Base-by-base conservation (phyloP, 2,113 vertebrate genomes). In the Psilopogon haemacephalus region DNA sequence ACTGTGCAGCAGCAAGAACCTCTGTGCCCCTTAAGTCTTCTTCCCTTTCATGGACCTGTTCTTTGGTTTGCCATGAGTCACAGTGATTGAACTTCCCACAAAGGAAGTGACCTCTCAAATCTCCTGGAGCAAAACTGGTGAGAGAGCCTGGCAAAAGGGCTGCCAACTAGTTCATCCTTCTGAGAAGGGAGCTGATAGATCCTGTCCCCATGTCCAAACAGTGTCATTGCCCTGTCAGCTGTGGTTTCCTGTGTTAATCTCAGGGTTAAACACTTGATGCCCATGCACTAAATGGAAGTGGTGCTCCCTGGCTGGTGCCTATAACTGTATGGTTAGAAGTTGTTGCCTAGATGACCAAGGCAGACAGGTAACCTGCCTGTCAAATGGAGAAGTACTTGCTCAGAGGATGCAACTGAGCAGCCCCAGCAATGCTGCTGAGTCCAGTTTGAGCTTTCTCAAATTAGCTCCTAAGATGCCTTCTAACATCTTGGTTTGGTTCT, bases 91-190 rank as follows among this genome's bases (percentile, higher is more conserved):
- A 84, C 83, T 88, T 90, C 44, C 65, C 78, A 14, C 86, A 86
- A 24, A 73, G 94, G 89, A 95, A 95, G 89, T 85, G 87, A 75
- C 88, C 90, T 88, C 76, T 86, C 35, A 65, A 89, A 52, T 30
- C 0, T 38, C 80, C 93, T 80, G 64, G 68, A 90, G 91, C 83
- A 62, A 89, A 83, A 59, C 84, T 50, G 63, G n/a, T 84, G 63
- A 79, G 44, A 69, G 59, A 81, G 19, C 30, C 80, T 87, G 77
- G 55, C 55, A 84, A 8, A 86, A 59, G 28, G 50, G 24, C 65
- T 74, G 11, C 79, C 64, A 70, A 58, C 16, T 46, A 60, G 33
- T 27, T 64, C 52, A 55, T 3, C 42, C 52, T 72, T 86, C 60
- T 71, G 70, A 56, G 38, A 8, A 77, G 88, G 75, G 81, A 67